Base-by-base conservation (phyloP, 53 echinoderm and acorn worm species). In the Stichopus horrens region DNA sequence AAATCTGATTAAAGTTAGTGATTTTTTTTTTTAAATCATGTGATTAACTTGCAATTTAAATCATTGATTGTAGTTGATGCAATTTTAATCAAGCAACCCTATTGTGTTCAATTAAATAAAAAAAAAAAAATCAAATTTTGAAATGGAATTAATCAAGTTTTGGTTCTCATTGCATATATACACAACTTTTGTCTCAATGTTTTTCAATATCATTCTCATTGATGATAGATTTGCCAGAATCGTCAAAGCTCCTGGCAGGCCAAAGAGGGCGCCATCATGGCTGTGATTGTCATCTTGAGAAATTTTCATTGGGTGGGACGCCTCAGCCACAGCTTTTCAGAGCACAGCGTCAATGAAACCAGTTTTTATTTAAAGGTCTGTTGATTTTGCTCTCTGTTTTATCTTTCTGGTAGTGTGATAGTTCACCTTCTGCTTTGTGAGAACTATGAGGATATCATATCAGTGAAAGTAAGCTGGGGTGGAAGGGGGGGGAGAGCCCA, bases 221-320 rank as follows among this genome's bases (percentile, higher is more conserved):
- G 37, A 22, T 94, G 58, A 66, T 86, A 97, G 97, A 95, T 97
- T 54, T 97, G 97, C 86, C 87, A 90, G 84, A 86, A 75, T 80
- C 86, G 77, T 23, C 91, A 91, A 7, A 97, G 93, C 90, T 92
- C 87, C 23, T 97, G 97, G 97, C 97, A 97, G 92, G 87, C 92
- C n/a, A 83, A 94, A 89, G 97, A 97, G 90, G 97, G 97, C 16
- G 94, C 97, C 9, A 60, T 94, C n/a, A 95, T 95, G 97, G 95
- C 93, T 5, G 94, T 95, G n/a, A 97, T 89, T 57, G 86, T 90
- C 9, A 80, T 95, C 16, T 75, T 97, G 37, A 93, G 92, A 67
- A 86, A 91, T 52, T 97, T 95, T 87, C 97, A 97, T 60, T 97
- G 97, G 97, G 94, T 94, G 8, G 94, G 94, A 76, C 89, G 89